Evolutionary conservation across 2,113 vertebrate species (phyloP).

Genomic region (Ctenomys sociabilis): DNA sequence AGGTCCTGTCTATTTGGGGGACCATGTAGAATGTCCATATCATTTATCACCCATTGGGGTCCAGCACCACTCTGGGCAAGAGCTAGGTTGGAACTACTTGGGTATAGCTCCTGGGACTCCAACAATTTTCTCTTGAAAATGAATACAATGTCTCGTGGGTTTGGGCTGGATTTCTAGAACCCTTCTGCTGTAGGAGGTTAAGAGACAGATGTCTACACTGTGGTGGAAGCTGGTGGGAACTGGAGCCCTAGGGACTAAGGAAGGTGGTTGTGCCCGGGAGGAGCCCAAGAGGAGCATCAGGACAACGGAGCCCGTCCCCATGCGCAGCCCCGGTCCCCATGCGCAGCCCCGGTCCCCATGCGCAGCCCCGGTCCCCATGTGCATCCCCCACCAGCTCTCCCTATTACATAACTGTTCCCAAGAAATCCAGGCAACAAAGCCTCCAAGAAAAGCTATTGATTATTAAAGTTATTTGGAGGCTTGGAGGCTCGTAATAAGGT

Average conservation of each 20-base stretch:
- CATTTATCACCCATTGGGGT: background rate
- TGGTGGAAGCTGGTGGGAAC: background rate
- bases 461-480: conserved; percentile 78
- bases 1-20: background rate
- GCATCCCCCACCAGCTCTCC: background rate
- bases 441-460: conserved; percentile 76
- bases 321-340: too few relatives aligned
- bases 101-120: background rate
- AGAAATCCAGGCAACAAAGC: conserved; percentile 64
- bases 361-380: background rate
- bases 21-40: background rate
- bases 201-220: background rate
- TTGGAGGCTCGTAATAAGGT: conserved; percentile 63
- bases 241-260: background rate
- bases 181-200: background rate
- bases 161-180: background rate
- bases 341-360: too few relatives aligned
- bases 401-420: conserved; percentile 71
- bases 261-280: background rate
- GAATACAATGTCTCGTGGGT: background rate
- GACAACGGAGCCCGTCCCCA: background rate
- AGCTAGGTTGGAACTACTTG: background rate
- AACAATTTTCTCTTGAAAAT: conserved; percentile 31
- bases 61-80: background rate
- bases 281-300: background rate